Evolutionary conservation across 2,888 invertebrate species (phyloP).

Genomic region (Cheilosia vulpina): DNA sequence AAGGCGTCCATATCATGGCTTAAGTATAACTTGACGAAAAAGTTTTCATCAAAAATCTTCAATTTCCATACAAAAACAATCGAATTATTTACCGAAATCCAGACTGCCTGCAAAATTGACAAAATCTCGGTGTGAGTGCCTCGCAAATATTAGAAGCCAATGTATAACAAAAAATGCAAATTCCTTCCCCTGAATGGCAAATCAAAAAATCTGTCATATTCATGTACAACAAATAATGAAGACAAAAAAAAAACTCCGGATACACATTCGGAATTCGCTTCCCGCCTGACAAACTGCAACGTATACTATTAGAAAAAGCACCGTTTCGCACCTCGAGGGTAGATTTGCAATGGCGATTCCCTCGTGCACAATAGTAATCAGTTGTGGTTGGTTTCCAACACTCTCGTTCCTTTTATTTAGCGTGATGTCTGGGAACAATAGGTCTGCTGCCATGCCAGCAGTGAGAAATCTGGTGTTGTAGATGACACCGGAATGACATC

Average conservation of each 20-base stretch:
- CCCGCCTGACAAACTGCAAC: conserved; percentile 38
- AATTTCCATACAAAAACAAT: too few relatives aligned
- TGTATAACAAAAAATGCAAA: background rate
- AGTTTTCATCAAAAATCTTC: too few relatives aligned
- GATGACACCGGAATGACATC: conserved; percentile 75
- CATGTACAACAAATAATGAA: background rate
- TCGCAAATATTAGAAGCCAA: background rate
- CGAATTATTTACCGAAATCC: background rate
- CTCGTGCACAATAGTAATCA: conserved; percentile 70
- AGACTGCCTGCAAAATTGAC: too few relatives aligned
- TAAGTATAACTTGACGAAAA: too few relatives aligned
- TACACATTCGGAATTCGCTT: conserved; percentile 12
- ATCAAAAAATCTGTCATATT: conserved; percentile 6
- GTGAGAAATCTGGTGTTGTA: conserved; percentile 66
- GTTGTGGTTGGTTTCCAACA: conserved; percentile 58
- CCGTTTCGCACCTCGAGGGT: conserved; percentile 68
- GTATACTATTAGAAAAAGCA: conserved; percentile 51
- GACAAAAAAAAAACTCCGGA: background rate
- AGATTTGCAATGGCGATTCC: conserved; percentile 62
- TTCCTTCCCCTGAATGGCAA: background rate
- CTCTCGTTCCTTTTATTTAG: conserved; percentile 52
- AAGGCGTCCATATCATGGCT: too few relatives aligned
- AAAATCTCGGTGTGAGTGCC: background rate
- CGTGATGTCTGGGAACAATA: conserved; percentile 65
- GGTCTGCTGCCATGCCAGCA: conserved; percentile 69